These are phyloP conservation scores for Myopa tessellatipennis DNA, from an alignment of 2,888 invertebrate species.

Conservation along the genomic window DNA sequence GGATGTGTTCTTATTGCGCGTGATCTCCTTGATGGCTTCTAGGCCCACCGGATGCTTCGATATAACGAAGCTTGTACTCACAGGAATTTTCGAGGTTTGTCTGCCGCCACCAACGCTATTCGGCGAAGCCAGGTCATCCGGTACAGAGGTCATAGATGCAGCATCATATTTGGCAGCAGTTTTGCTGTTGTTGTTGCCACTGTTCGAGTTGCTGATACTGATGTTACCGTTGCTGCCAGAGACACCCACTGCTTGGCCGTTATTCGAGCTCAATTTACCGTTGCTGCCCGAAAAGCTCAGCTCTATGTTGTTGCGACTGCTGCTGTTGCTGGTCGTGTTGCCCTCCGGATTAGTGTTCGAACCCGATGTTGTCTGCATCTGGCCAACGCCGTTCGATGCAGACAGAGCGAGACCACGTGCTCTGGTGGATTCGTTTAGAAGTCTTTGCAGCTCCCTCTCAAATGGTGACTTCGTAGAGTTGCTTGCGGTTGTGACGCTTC, in stretches of 20 bases:
- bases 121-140: conserved; percentile 59
- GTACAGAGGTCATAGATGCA: conserved; percentile 46
- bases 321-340: conserved; percentile 58
- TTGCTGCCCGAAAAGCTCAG: conserved; percentile 65
- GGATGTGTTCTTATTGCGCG: conserved; percentile 72
- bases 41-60: conserved; percentile 78
- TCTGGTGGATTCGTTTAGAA: conserved; percentile 74
- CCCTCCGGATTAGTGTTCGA: conserved; percentile 49
- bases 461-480: conserved; percentile 73
- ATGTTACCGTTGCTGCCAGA: conserved; percentile 63
- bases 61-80: conserved; percentile 67
- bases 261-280: conserved; percentile 62
- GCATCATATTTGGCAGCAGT: conserved; percentile 46
- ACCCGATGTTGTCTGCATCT: conserved; percentile 48
- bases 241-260: conserved; percentile 50
- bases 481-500: conserved; percentile 37
- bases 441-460: conserved; percentile 82
- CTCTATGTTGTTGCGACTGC: conserved; percentile 63
- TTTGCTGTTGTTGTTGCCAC: conserved; percentile 59
- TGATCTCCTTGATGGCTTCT: conserved; percentile 82
- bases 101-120: conserved; percentile 41
- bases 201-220: conserved; percentile 61
- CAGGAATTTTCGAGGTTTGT: conserved; percentile 60
- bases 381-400: conserved; percentile 51
- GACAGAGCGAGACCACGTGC: conserved; percentile 57